phyloP scores from a whole-genome alignment of 2,888 invertebrate species.

The Hypomecis punctinalis region DNA sequence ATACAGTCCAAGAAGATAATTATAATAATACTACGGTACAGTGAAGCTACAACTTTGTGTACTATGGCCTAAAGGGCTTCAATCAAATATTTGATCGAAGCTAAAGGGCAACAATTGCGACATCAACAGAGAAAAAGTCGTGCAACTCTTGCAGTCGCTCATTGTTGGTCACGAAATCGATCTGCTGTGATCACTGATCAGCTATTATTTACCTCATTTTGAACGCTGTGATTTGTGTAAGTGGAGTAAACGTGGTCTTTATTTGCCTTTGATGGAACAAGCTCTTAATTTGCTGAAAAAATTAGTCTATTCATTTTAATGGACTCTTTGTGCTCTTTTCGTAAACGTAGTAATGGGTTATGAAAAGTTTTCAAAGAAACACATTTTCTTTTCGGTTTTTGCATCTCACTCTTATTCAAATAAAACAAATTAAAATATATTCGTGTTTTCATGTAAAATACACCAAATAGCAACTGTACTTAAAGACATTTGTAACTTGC shows the following conservation, averaged over 20 bases:
- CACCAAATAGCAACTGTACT: no score
- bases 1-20: no score
- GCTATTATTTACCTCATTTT: slow-evolving; percentile 40
- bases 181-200: slow-evolving; percentile 41
- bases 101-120: slow-evolving; percentile 40
- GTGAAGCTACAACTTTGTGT: no score
- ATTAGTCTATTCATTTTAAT: neutral
- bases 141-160: slow-evolving; percentile 56
- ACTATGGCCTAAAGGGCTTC: neutral
- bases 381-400: no score
- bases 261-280: neutral
- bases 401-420: no score
- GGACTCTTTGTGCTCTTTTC: neutral
- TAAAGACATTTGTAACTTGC: no score
- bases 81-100: neutral
- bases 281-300: neutral
- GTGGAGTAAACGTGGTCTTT: slow-evolving; percentile 40
- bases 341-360: no score
- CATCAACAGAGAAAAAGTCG: slow-evolving; percentile 48
- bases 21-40: no score
- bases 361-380: no score
- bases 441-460: no score
- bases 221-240: slow-evolving; percentile 45
- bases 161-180: slow-evolving; percentile 62
- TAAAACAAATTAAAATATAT: no score